Conservation (phyloP, 2,113 vertebrate genomes). For the Saimiri boliviensis region DNA sequence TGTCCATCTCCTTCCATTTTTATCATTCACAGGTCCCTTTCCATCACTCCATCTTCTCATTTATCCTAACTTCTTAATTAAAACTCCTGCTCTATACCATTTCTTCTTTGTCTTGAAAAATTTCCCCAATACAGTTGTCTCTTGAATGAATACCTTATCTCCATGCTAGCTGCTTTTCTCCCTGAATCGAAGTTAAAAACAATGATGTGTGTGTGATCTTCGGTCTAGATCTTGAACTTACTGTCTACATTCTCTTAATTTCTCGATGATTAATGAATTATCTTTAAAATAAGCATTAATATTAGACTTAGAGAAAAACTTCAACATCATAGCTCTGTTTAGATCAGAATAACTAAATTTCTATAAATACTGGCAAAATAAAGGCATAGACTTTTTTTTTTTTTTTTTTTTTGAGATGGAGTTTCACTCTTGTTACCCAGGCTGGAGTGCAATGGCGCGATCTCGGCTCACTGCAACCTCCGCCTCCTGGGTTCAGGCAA, state of each 20-base stretch:
- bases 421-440: no score
- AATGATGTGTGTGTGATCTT: conserved; percentile 39
- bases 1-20: neutral
- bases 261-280: neutral
- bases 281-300: neutral
- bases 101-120: conserved; percentile 5
- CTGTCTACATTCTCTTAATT: neutral
- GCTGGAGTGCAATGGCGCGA: no score
- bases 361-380: neutral
- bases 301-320: neutral
- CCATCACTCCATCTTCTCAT: neutral
- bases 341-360: neutral
- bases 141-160: neutral
- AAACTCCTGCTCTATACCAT: neutral
- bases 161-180: neutral
- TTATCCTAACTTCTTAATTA: conserved; percentile 8
- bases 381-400: neutral
- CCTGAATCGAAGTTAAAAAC: neutral
- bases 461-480: no score
- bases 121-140: neutral
- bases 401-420: no score
- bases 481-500: no score
- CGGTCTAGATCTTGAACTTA: conserved; percentile 4
- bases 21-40: neutral
- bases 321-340: neutral